phyloP scores from a whole-genome alignment of 2,797 vertebrate species.

The Sebastes steindachneri region DNA sequence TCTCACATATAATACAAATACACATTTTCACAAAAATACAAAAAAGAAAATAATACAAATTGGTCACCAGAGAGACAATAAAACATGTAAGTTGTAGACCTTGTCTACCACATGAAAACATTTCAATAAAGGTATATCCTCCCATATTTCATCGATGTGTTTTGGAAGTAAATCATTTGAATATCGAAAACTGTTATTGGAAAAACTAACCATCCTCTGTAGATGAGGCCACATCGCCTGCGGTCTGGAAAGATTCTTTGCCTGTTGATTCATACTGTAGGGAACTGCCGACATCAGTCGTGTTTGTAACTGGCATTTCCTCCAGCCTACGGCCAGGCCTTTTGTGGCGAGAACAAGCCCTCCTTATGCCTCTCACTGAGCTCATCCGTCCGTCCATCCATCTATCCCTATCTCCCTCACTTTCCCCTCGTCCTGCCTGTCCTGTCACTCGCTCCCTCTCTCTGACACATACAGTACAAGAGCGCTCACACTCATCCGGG shows the following conservation, averaged over 20 bases:
- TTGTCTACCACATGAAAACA: background rate
- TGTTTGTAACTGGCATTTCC: conserved; percentile 81
- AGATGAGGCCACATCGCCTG: conserved; percentile 57
- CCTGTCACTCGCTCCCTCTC: conserved; percentile 46
- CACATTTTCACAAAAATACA: conserved; percentile 32
- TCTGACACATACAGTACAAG: conserved; percentile 69
- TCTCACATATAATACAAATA: conserved; percentile 32
- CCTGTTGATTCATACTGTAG: conserved; percentile 74
- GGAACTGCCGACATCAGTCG: conserved; percentile 75
- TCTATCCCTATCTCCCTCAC: conserved; percentile 61
- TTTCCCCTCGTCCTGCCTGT: conserved; percentile 46
- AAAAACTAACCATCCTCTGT: conserved; percentile 59
- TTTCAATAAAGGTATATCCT: conserved; percentile 19
- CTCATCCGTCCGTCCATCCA: conserved; percentile 75
- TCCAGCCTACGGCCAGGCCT: conserved; percentile 81
- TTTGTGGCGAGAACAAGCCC: conserved; percentile 81
- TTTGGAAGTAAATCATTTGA: conserved; percentile 56
- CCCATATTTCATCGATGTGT: conserved; percentile 15
- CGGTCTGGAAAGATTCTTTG: conserved; percentile 74
- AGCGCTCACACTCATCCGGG: conserved; percentile 48
- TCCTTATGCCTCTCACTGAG: conserved; percentile 80
- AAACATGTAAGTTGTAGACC: background rate
- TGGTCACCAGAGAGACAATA: conserved; percentile 12
- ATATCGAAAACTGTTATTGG: conserved; percentile 66
- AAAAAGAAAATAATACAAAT: conserved; percentile 16